Percentiles rank a stretch among this genome's conserved stretches.
phyloP scores from a whole-genome alignment of 2,797 vertebrate species.

The Tenualosa ilisha region DNA sequence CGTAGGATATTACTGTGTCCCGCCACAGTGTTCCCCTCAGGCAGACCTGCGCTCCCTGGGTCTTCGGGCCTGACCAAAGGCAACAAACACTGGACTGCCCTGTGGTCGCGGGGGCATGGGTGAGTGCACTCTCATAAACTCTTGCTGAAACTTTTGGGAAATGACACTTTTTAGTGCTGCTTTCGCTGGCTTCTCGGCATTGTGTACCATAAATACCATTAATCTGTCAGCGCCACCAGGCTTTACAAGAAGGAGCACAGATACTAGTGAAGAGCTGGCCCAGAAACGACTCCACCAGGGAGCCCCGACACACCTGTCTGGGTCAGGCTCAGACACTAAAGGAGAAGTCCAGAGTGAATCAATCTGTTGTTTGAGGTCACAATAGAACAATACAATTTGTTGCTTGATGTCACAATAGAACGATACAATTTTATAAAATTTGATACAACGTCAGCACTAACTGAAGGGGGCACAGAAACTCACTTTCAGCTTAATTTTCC shows the following conservation, averaged over 20 bases:
- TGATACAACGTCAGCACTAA: too few relatives aligned
- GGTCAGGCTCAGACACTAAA: neutral
- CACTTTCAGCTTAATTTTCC: too few relatives aligned
- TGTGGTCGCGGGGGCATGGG: neutral
- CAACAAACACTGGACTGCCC: slow-evolving; percentile 40
- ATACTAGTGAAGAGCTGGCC: neutral
- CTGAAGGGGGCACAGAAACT: too few relatives aligned
- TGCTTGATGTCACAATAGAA: too few relatives aligned
- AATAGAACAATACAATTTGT: too few relatives aligned
- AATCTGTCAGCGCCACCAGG: neutral
- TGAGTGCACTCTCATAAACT: slow-evolving; percentile 24
- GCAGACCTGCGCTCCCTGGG: slow-evolving; percentile 29
- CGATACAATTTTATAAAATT: too few relatives aligned
- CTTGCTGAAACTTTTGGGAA: slow-evolving; percentile 36
- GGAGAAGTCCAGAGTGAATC: too few relatives aligned
- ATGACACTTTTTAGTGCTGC: slow-evolving; percentile 30
- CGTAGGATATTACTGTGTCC: slow-evolving; percentile 28
- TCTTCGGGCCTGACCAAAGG: slow-evolving; percentile 40
- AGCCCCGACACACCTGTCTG: neutral
- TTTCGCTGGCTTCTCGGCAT: slow-evolving; percentile 27
- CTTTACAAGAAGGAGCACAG: slow-evolving; percentile 8
- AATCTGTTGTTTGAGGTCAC: too few relatives aligned
- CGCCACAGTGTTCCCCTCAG: slow-evolving; percentile 18
- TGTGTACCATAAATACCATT: slow-evolving; percentile 19
- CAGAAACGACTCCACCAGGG: neutral